These are phyloP conservation scores for Pseudeuparius sepicola DNA, from an alignment of 2,888 invertebrate species.

Conservation along the genomic window DNA sequence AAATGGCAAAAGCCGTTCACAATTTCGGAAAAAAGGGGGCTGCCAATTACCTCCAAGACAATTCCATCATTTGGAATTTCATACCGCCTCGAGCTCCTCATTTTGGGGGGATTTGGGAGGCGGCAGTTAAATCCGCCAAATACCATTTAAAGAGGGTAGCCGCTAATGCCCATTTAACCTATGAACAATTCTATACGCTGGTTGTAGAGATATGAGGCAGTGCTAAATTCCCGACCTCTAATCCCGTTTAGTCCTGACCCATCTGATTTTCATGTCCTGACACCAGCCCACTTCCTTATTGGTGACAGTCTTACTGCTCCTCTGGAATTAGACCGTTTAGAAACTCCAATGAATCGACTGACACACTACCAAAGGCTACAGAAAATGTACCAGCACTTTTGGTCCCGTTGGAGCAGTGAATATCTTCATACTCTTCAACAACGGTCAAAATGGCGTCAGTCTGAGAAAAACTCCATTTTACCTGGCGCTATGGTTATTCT, in stretches of 20 bases:
- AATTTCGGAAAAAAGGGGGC: slow-evolving; percentile 3
- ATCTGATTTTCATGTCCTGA: slow-evolving; percentile 21
- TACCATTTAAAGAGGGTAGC: slow-evolving; percentile 24
- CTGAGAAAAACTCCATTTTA: slow-evolving; percentile 1
- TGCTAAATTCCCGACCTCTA: slow-evolving; percentile 30
- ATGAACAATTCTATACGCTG: slow-evolving; percentile 28
- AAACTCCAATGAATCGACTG: slow-evolving; percentile 17
- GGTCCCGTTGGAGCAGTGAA: slow-evolving; percentile 16
- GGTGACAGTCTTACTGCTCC: slow-evolving; percentile 21
- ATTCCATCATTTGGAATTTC: slow-evolving; percentile 26
- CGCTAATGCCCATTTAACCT: slow-evolving; percentile 22
- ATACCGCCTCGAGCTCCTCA: slow-evolving; percentile 28
- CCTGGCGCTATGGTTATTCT: slow-evolving; percentile 13
- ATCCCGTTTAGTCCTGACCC: slow-evolving; percentile 25
- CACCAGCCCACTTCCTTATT: slow-evolving; percentile 26
- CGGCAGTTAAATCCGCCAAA: slow-evolving; percentile 28
- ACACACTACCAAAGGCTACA: slow-evolving; percentile 14
- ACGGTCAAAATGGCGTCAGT: slow-evolving; percentile 11
- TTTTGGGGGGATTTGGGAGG: slow-evolving; percentile 31
- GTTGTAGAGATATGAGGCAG: slow-evolving; percentile 27
- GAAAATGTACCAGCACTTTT: slow-evolving; percentile 17
- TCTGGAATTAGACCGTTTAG: slow-evolving; percentile 16
- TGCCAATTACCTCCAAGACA: slow-evolving; percentile 5
- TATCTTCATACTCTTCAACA: slow-evolving; percentile 15
- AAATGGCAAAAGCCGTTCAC: slow-evolving; percentile 8